These are phyloP conservation scores for Pterocles orientalis DNA, from an alignment of 2,113 vertebrate species.

Conservation along the genomic window DNA sequence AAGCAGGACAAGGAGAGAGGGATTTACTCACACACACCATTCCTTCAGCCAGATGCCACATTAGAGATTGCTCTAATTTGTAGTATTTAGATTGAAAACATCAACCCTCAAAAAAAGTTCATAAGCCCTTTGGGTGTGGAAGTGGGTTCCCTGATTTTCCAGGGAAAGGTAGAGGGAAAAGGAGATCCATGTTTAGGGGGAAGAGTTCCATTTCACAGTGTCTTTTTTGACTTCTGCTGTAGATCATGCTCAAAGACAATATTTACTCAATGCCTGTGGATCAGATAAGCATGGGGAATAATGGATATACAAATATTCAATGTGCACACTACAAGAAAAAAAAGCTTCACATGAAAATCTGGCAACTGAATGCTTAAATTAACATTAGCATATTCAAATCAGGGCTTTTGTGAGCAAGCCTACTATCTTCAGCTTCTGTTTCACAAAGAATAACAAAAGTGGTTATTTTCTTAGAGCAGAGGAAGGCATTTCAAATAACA, in stretches of 20 bases:
- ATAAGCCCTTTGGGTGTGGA: neutral
- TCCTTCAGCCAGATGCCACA: neutral
- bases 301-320: conserved; percentile 26
- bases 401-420: neutral
- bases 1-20: neutral
- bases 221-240: neutral
- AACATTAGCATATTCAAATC: conserved; percentile 6
- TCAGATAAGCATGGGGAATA: neutral
- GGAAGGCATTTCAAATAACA: neutral
- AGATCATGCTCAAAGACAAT: neutral
- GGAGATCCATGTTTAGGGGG: neutral
- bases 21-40: neutral
- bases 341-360: neutral
- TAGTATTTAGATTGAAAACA: neutral
- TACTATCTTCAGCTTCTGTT: neutral
- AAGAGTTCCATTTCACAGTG: neutral
- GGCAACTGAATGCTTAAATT: neutral
- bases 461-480: neutral
- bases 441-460: neutral
- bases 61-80: neutral
- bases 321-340: neutral
- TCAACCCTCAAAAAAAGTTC: neutral
- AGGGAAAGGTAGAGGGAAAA: neutral
- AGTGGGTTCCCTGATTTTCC: neutral
- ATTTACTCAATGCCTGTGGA: neutral